A percentile compares a stretch with the other conserved stretches of the same genome.
These are phyloP conservation scores for Trinorchestia longiramus DNA, from an alignment of 1,140 invertebrate species.

Conservation along the genomic window DNA sequence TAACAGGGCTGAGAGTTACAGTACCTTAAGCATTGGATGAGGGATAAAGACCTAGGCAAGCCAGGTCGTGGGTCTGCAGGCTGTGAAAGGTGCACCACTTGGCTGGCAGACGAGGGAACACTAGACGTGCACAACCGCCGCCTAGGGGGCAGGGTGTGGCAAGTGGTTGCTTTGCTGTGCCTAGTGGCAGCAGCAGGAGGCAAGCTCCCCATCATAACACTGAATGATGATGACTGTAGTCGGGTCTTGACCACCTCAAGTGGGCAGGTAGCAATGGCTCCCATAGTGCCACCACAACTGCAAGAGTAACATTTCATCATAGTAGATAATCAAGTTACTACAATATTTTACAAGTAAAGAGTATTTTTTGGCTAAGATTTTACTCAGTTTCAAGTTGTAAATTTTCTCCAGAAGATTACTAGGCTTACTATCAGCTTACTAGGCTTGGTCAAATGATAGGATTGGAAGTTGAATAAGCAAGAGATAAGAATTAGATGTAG, in stretches of 20 bases:
- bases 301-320: conserved; percentile 59
- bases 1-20: background rate
- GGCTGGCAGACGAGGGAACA: conserved; percentile 56
- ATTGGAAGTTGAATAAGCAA: no score
- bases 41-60: conserved; percentile 56
- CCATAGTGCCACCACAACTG: conserved; percentile 94
- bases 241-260: conserved; percentile 98
- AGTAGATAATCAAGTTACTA: no score
- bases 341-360: no score
- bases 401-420: no score
- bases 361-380: background rate
- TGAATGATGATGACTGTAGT: conserved; percentile 88
- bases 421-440: no score
- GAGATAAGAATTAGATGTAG: no score
- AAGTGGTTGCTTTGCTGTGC: conserved; percentile 71
- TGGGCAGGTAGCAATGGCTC: conserved; percentile 96
- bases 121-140: conserved; percentile 61
- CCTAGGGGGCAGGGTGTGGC: conserved; percentile 61
- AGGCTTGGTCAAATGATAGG: no score
- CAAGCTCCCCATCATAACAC: conserved; percentile 73
- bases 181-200: conserved; percentile 69
- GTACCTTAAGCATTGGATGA: conserved; percentile 67
- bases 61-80: conserved; percentile 57
- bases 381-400: no score
- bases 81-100: conserved; percentile 65